These are phyloP conservation scores for Drosophila pachea DNA, from an alignment of 1,140 invertebrate genomes.

Conservation along the genomic window DNA sequence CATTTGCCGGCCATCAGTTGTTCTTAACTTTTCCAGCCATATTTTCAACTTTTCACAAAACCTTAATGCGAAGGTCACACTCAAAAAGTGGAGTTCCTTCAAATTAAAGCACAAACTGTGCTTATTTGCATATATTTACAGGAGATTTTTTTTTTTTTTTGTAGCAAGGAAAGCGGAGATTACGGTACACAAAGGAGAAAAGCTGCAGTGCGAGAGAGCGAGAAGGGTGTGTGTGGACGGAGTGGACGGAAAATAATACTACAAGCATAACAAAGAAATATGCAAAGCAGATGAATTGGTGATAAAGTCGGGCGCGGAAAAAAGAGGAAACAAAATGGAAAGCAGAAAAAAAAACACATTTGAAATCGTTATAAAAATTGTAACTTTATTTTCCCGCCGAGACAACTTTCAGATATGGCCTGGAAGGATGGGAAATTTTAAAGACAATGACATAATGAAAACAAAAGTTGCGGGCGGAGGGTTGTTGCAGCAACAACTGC, in stretches of 20 bases:
- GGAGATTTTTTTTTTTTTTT: conserved; percentile 61
- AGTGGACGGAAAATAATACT: conserved; percentile 45
- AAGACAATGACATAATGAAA: conserved; percentile 57
- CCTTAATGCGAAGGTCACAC: conserved; percentile 56
- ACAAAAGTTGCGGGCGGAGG: conserved; percentile 29
- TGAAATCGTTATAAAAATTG: conserved; percentile 66
- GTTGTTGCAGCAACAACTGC: conserved; percentile 16
- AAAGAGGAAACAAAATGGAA: conserved; percentile 31
- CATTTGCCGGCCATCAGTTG: conserved; percentile 2
- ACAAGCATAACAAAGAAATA: conserved; percentile 75
- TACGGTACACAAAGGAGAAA: conserved; percentile 24
- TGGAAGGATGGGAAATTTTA: conserved; percentile 26
- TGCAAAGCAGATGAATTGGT: conserved; percentile 74
- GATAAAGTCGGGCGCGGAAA: conserved; percentile 46
- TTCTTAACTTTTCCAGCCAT: conserved; percentile 4
- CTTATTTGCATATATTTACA: conserved; percentile 71
- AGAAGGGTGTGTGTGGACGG: conserved; percentile 11
- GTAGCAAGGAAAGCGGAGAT: conserved; percentile 14
- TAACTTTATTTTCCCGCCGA: conserved; percentile 52
- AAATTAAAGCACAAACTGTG: conserved; percentile 58
- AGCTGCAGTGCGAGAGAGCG: conserved; percentile 32
- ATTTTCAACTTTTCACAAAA: conserved; percentile 16
- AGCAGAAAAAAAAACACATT: conserved; percentile 31
- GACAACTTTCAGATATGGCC: conserved; percentile 47
- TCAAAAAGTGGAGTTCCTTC: conserved; percentile 23